Evolutionary conservation across 2,888 invertebrate genomes (phyloP).

Genomic region (Plebejus anna): DNA sequence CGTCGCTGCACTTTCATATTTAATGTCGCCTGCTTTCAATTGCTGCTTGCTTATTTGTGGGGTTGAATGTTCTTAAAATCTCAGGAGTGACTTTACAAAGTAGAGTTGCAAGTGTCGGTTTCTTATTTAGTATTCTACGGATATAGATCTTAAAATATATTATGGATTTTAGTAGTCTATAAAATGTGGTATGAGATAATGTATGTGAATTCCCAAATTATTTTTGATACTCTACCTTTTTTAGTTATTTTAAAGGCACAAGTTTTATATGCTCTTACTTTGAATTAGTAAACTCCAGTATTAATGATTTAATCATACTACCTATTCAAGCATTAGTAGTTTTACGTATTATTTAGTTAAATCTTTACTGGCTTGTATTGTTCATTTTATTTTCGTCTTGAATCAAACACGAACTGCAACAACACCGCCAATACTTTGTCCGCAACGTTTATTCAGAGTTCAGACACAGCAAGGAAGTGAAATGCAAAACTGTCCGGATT

Average conservation of each 20-base stretch:
- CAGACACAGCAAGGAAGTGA: constrained; percentile 9
- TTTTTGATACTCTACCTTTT: too few relatives aligned
- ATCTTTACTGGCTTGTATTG: not conserved
- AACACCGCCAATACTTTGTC: not conserved
- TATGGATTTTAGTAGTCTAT: too few relatives aligned
- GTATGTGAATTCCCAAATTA: too few relatives aligned
- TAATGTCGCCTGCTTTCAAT: constrained; percentile 27
- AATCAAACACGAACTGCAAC: not conserved
- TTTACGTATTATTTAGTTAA: too few relatives aligned
- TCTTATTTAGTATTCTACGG: not conserved
- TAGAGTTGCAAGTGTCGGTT: not conserved
- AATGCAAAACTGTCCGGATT: constrained; percentile 11
- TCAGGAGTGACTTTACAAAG: not conserved
- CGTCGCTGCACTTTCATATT: constrained; percentile 21
- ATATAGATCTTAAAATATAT: too few relatives aligned
- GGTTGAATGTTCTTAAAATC: not conserved
- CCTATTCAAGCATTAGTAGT: too few relatives aligned
- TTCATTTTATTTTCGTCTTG: not conserved
- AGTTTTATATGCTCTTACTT: too few relatives aligned
- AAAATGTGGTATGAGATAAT: too few relatives aligned
- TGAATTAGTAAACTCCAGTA: too few relatives aligned
- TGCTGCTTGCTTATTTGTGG: constrained; percentile 1
- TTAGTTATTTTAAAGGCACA: too few relatives aligned
- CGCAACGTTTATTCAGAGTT: not conserved
- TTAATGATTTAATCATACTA: too few relatives aligned